Base-by-base conservation (phyloP, 1,140 invertebrate genomes). In the Phenacoccus solenopsis region DNA sequence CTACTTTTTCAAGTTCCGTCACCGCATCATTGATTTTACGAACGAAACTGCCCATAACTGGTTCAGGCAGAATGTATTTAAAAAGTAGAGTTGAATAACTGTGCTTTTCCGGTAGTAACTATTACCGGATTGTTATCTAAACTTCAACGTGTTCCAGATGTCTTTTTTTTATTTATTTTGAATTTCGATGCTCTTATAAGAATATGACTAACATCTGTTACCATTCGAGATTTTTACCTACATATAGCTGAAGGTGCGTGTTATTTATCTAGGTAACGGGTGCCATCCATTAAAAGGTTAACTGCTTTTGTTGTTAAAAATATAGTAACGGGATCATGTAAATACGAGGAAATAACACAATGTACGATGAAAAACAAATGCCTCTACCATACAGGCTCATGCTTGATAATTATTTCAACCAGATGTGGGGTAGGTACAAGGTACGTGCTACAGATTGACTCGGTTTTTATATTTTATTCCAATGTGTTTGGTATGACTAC, bases 81-180 rank as follows among this genome's bases (percentile, higher is more conserved):
- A 32, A 32, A 32, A 32, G 13, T 32, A 32, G 5, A 49, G 38
- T 49, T n/a, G 16, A 2, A 16, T 49, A 49, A 49, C 38, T 49
- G 38, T 49, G 20, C 38, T 49, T 49, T 49, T 49, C 38, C 38
- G 38, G 38, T 49, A 49, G 38, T 49, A 49, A 49, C 38, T 49
- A 49, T 49, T 49, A 49, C 38, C 38, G 38, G 38, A 49, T 49
- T 49, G 38, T 49, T 49, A 49, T 49, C 38, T 49, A n/a, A n/a
- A 49, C 13, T 10, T 49, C 5, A n/a, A 9, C 38, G 38, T 49
- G 38, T 49, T 49, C 38, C 38, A 49, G 38, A 49, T 49, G 38
- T 49, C 12, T 49, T 49, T 49, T 32, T 32, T 49, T 49, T 49
- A 49, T 49, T 49, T 49, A 49, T 49, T 49, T 49, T 49, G 38